Evolutionary conservation across 2,113 vertebrate species (phyloP), one percentile per base, ranked within the genome.

Genomic region (Tyrannus savana): DNA sequence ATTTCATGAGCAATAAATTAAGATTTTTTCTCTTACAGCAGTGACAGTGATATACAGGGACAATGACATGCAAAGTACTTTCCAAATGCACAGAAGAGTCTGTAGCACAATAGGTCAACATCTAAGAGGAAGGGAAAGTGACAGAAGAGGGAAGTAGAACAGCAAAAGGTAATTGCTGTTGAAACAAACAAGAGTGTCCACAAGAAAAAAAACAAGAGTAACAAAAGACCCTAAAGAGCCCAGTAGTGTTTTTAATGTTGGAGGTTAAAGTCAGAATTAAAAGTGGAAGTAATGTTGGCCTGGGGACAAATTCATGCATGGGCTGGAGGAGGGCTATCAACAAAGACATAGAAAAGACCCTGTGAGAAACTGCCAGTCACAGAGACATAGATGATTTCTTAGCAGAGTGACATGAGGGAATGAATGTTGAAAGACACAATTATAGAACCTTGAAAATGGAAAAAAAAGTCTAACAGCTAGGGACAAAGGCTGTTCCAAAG

Each of bases 21-120:
- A 33, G 10, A 10, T 24, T 10, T 9, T 75, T 53, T 75, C 56
- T 42, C 35, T 90, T 64, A 18, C 7, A 41, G 24, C 21, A 50
- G 35, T 16, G 19, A 17, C 28, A 42, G 18, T 8, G 5, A 58
- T 0, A 0, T 39, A 22, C 14, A 28, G 22, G 19, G 25, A 33
- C 14, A 50, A 22, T 37, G 31, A 31, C 1, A 1, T 12, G 18
- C 19, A 53, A 39, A 27, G 21, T 79, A 52, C n/a, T 60, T 56
- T 62, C 44, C 58, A 91, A 64, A 66, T 7, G 71, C 18, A 18
- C 13, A 41, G 23, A 52, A 52, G 19, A 42, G 27, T 83, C 6
- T 67, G 2, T 37, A 42, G 21, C 46, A 24, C 23, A 59, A 28
- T 19, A 14, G 8, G 27, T 52, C 64, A 19, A 47, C 8, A 22